Evolutionary conservation across 1,140 invertebrate genomes (phyloP).

Genomic region (Bombus cullumanus): DNA sequence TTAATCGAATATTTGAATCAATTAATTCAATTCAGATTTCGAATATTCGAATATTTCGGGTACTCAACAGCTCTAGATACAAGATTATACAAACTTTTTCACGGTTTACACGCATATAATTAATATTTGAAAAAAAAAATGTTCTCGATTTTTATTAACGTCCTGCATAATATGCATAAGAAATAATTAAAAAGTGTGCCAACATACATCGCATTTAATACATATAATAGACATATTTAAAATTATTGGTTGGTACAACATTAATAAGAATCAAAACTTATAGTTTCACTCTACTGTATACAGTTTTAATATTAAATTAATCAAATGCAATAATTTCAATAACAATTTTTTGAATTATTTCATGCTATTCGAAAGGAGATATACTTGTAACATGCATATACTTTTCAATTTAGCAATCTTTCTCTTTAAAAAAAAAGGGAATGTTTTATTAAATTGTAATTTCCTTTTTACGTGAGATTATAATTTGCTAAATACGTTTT

Average conservation of each 20-base stretch:
- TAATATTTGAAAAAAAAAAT: background rate
- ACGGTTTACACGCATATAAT: background rate
- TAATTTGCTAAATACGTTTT: background rate
- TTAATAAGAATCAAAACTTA: constrained; percentile 20
- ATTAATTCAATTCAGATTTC: background rate
- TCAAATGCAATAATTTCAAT: constrained; percentile 4
- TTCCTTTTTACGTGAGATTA: background rate
- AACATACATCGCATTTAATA: constrained; percentile 9
- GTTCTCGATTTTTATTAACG: constrained; percentile 31
- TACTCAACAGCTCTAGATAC: background rate
- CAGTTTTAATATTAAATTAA: constrained; percentile 12
- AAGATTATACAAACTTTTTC: constrained; percentile 22
- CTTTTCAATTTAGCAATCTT: background rate
- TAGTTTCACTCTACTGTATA: background rate
- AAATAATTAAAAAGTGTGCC: background rate
- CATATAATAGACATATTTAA: constrained; percentile 19
- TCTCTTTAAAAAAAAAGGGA: background rate
- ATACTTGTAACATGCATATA: background rate
- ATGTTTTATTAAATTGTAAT: constrained; percentile 3
- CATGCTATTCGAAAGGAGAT: background rate
- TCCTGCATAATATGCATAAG: constrained; percentile 15
- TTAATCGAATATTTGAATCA: background rate
- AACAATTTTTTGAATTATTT: constrained; percentile 15
- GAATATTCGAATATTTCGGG: background rate
- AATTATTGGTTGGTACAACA: background rate